A percentile compares a stretch with the other conserved stretches of the same genome.
Evolutionary conservation across 1,140 invertebrate genomes (phyloP).

Genomic region (Tetramorium simillimum): DNA sequence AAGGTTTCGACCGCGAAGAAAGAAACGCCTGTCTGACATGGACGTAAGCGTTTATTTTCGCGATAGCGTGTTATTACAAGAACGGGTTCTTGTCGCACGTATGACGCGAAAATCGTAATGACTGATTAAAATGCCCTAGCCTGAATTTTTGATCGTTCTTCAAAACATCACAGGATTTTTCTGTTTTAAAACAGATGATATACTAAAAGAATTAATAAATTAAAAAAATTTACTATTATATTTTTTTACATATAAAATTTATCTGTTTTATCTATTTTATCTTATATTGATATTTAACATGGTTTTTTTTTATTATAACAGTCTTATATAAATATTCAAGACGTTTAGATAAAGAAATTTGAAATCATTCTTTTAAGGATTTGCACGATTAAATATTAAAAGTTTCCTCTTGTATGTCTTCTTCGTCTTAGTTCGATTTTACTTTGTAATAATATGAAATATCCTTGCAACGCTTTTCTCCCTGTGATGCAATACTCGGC

Average conservation of each 20-base stretch:
- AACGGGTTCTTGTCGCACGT: conserved; percentile 6
- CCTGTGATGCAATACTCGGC: conserved; percentile 35
- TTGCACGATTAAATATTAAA: background rate
- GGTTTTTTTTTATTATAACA: background rate
- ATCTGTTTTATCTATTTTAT: background rate
- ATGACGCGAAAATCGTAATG: conserved; percentile 18
- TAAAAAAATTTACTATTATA: background rate
- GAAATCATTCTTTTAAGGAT: background rate
- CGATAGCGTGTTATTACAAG: conserved; percentile 52
- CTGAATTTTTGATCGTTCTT: background rate
- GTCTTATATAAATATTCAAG: background rate
- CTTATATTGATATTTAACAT: background rate
- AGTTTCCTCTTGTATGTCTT: background rate
- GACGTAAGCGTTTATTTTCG: conserved; percentile 54
- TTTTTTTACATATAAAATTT: background rate
- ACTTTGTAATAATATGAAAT: background rate
- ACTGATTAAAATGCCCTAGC: background rate
- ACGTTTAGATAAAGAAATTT: background rate
- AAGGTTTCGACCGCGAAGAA: conserved; percentile 59
- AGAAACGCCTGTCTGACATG: conserved; percentile 57
- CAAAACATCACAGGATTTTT: background rate
- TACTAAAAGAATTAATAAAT: background rate
- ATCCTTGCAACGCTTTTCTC: background rate
- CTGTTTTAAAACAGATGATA: background rate
- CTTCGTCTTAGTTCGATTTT: background rate